Percentiles rank a stretch among this genome's conserved stretches.
Conservation (phyloP, 1,140 invertebrate species). For the Macrocentrus cingulum region DNA sequence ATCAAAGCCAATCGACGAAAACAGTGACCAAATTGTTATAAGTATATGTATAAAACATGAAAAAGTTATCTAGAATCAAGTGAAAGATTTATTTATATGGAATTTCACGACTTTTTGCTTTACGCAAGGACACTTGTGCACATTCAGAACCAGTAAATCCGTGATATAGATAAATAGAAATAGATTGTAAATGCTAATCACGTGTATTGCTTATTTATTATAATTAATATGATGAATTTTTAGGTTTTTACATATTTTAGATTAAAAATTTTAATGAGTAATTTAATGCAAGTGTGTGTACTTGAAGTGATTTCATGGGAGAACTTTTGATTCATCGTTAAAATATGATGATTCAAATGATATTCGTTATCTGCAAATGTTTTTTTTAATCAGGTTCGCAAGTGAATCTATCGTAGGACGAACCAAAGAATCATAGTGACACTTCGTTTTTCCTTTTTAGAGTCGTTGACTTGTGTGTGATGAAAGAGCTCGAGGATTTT, state of each 20-base stretch:
- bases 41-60: conserved; percentile 16
- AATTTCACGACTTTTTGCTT: not conserved
- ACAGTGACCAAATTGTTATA: conserved; percentile 32
- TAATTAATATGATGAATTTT: conserved; percentile 36
- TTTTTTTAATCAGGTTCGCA: conserved; percentile 27
- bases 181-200: conserved; percentile 28
- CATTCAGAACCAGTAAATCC: conserved; percentile 46
- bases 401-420: not conserved
- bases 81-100: conserved; percentile 16
- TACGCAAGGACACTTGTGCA: conserved; percentile 31
- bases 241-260: conserved; percentile 43
- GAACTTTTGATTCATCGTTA: too few relatives aligned
- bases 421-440: conserved; percentile 11
- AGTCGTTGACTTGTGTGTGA: too few relatives aligned
- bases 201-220: conserved; percentile 52
- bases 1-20: not conserved
- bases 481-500: too few relatives aligned
- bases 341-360: too few relatives aligned
- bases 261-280: not conserved
- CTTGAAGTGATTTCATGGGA: too few relatives aligned
- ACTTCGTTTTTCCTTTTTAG: not conserved
- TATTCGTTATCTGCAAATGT: too few relatives aligned
- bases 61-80: conserved; percentile 14
- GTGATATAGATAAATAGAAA: conserved; percentile 44
- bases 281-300: not conserved